Conservation (phyloP, 2,797 vertebrate genomes). For the Pagetopsis macropterus region DNA sequence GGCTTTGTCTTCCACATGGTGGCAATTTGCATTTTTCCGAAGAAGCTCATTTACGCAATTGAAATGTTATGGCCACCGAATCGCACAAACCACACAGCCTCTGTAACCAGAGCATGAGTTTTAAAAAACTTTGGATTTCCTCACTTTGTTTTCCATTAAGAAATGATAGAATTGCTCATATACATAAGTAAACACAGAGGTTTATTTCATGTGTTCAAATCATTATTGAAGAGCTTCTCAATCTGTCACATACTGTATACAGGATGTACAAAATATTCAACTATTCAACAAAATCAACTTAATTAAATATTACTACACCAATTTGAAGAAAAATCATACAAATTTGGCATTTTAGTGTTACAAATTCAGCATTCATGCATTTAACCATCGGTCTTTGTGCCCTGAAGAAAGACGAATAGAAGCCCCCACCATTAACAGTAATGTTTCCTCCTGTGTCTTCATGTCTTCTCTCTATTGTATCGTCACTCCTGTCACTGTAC, state of each 20-base stretch:
- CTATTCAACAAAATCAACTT: neutral
- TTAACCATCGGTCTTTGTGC: constrained; percentile 7
- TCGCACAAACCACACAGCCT: constrained; percentile 75
- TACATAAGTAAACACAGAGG: constrained; percentile 23
- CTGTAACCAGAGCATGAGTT: constrained; percentile 60
- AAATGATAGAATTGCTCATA: constrained; percentile 43
- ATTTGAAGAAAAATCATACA: neutral
- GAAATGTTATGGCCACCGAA: constrained; percentile 77
- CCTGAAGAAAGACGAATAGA: constrained; percentile 20
- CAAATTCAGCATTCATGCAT: neutral
- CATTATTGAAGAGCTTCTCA: neutral
- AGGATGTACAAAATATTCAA: neutral
- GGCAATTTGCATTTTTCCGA: constrained; percentile 83
- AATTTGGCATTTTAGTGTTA: neutral
- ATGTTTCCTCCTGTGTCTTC: constrained; percentile 36
- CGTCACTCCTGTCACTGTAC: constrained; percentile 27
- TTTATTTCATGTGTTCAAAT: neutral
- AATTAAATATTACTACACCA: neutral
- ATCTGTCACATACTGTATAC: neutral
- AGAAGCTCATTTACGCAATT: constrained; percentile 83
- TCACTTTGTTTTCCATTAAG: constrained; percentile 61
- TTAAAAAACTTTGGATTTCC: constrained; percentile 63
- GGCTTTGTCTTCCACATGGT: constrained; percentile 84
- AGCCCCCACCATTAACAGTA: constrained; percentile 21
- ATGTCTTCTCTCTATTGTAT: constrained; percentile 45